These are phyloP conservation scores for Smutsia gigantea DNA, from an alignment of 2,797 vertebrate species.

Conservation along the genomic window DNA sequence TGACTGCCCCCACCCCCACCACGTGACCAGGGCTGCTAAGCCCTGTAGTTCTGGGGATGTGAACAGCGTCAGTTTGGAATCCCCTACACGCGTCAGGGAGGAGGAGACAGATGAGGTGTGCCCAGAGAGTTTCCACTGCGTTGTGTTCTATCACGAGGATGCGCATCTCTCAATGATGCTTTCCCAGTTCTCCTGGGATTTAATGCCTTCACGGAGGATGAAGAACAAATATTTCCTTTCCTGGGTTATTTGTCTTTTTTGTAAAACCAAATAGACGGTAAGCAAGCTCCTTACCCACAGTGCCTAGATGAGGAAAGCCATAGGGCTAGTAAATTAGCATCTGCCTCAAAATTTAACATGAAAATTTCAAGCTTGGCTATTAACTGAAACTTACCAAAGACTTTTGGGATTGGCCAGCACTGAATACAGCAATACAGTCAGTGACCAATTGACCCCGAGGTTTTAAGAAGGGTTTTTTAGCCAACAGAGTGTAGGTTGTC, in stretches of 20 bases:
- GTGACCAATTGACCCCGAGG: background rate
- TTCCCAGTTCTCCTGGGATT: background rate
- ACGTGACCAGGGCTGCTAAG: background rate
- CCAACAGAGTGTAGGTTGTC: background rate
- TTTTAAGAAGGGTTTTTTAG: background rate
- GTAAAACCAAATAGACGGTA: background rate
- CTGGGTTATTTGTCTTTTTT: background rate
- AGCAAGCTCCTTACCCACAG: background rate
- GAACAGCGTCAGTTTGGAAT: background rate
- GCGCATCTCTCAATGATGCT: fast-evolving
- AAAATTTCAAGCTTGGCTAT: background rate
- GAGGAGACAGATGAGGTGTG: background rate
- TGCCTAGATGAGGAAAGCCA: background rate
- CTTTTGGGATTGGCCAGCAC: background rate
- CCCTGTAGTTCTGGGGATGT: background rate
- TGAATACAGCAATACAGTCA: background rate
- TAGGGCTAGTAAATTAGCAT: background rate
- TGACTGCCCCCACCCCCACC: background rate
- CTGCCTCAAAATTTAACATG: background rate
- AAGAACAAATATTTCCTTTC: background rate
- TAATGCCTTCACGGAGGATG: background rate
- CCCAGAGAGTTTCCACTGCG: background rate
- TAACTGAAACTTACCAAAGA: background rate
- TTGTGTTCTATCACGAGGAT: background rate
- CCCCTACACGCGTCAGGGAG: fast-evolving